Evolutionary conservation across 2,888 invertebrate species (phyloP), one percentile per base, ranked within the genome.

Genomic region (Cenopis cana): DNA sequence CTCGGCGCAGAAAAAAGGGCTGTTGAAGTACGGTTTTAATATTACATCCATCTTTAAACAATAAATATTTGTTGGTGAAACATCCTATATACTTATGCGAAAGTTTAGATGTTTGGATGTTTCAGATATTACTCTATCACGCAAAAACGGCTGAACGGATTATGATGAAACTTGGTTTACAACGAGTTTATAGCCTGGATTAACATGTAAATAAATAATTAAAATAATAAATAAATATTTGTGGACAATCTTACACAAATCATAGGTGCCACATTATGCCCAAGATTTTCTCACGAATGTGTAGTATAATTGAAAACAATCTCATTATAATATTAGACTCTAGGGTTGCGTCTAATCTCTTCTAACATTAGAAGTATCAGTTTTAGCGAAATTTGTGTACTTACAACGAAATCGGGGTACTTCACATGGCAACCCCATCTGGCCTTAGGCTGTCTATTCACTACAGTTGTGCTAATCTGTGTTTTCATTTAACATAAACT

Each of bases 291-390:
- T 46, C 46, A 46, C 46, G 46, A 6, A 2, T 33, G 33, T n/a
- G 50, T 12, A 57, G 50, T 24, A 33, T 84, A 82, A 81, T 84
- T 82, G 84, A 82, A 85, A 86, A 83, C 82, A 77, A 68, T 81
- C 82, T 85, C 82, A 85, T 87, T 86, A 83, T 79, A 85, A 86
- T 85, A 83, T 85, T 54, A 17, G 18, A 17, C 12, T 38, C 12
- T 38, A 64, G 64, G 64, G 64, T 20, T 64, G 38, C 36, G 3
- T 12, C 46, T 1, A 41, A 14, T 14, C 6, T 6, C 41, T 41
- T 1, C 1, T 24, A 24, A 24, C 24, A 24, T 24, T 24, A 4
- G 24, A 4, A 24, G 14, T 12, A 11, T 41, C 14, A 14, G 5
- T 14, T 14, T 41, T 14, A 4, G 14, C 41, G 41, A 41, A 41